Evolutionary conservation across 2,888 invertebrate species (phyloP).

Genomic region (Leptothorax acervorum): DNA sequence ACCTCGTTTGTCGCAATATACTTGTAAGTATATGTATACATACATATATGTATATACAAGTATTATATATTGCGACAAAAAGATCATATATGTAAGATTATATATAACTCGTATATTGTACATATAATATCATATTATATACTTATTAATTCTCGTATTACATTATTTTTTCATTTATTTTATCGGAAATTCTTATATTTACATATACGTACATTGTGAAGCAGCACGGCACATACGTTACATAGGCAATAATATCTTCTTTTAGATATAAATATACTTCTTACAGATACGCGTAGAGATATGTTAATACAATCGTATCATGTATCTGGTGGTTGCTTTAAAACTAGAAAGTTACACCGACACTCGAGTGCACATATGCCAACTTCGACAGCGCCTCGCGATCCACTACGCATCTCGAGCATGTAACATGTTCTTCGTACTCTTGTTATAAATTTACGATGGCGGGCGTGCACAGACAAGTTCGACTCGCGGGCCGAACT

Average conservation of each 20-base stretch:
- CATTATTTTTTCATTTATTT: neutral
- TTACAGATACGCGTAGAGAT: neutral
- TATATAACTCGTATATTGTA: too few relatives aligned
- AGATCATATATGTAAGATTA: too few relatives aligned
- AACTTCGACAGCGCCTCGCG: neutral
- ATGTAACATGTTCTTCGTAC: too few relatives aligned
- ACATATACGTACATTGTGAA: neutral
- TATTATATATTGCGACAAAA: too few relatives aligned
- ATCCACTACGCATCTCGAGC: too few relatives aligned
- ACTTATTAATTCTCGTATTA: too few relatives aligned
- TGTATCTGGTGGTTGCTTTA: neutral
- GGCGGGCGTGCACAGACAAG: constrained; percentile 35
- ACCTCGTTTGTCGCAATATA: neutral
- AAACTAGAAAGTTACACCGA: constrained; percentile 34
- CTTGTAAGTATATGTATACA: too few relatives aligned
- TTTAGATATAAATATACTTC: neutral
- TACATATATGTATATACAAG: neutral
- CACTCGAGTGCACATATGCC: constrained; percentile 15
- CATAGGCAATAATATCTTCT: neutral
- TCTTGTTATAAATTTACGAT: constrained; percentile 1
- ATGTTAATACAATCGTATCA: neutral
- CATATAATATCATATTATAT: too few relatives aligned
- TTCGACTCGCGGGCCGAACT: constrained; percentile 39
- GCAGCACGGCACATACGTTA: neutral
- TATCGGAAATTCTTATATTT: neutral